A percentile compares a stretch with the other conserved stretches of the same genome.
These are phyloP conservation scores for Polydesmus complanatus DNA, from an alignment of 2,888 invertebrate genomes.

Conservation along the genomic window DNA sequence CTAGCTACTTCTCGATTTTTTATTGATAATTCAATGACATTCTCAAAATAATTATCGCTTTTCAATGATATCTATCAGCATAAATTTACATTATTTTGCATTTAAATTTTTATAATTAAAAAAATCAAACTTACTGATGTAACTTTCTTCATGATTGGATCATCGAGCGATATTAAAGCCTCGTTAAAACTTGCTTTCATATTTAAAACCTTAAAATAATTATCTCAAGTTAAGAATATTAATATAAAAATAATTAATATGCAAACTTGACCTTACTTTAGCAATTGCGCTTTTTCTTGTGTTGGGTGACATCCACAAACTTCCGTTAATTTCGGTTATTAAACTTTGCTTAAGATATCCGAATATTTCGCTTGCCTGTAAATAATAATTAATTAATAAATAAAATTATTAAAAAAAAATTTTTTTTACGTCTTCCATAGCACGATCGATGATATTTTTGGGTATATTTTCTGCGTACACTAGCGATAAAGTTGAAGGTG, in stretches of 20 bases:
- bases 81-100: too few relatives aligned
- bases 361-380: not conserved
- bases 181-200: not conserved
- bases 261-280: not conserved
- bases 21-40: too few relatives aligned
- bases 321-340: not conserved
- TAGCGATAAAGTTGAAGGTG: constrained; percentile 32
- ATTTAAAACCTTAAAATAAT: constrained; percentile 2
- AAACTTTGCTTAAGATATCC: not conserved
- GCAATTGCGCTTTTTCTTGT: constrained; percentile 27
- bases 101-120: constrained; percentile 24
- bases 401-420: constrained; percentile 1
- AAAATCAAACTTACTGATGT: constrained; percentile 22
- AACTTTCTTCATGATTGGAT: constrained; percentile 23
- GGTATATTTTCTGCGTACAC: constrained; percentile 37
- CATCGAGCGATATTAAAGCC: constrained; percentile 17
- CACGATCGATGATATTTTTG: constrained; percentile 32
- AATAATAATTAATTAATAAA: not conserved
- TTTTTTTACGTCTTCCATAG: not conserved
- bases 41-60: too few relatives aligned
- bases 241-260: constrained; percentile 17
- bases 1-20: too few relatives aligned
- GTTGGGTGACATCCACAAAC: constrained; percentile 33
- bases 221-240: not conserved
- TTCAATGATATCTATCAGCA: too few relatives aligned